Evolutionary conservation across 2,113 vertebrate genomes (phyloP), one percentile per base, ranked within the genome.

Genomic region (Microcebus murinus): DNA sequence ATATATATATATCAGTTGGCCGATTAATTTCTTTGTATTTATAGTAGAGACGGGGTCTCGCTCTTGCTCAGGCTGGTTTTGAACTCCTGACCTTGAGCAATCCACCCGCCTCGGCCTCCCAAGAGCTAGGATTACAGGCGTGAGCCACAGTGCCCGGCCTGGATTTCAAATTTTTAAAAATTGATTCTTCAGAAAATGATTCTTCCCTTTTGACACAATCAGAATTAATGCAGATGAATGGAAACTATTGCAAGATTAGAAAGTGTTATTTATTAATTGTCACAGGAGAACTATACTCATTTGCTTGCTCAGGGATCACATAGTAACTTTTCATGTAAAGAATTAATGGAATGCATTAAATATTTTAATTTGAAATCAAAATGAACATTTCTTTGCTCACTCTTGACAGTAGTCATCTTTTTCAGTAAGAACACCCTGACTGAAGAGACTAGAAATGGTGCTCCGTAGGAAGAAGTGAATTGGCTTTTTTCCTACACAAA

Each of bases 281-380:
- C 52, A 95, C 27, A 85, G 13, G 39, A 83, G 90, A 87, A 61
- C 80, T 42, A 34, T 61, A 55, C 25, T 94, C 86, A 91, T 85
- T 88, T 91, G n/a, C 89, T 96, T 96, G 52, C 42, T 94, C 36
- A 6, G 71, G 27, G 27, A 94, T 81, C 48, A 85, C 45, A 31
- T 4, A 85, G 52, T 76, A 39, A 82, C 71, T 96, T 94, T 89
- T 74, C 27, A 94, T 89, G 18, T 68, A 80, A 83, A 86, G 55
- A 85, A 86, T 68, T 95, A 96, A 93, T 89, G 85, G 86, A 88
- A 85, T 52, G 20, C 42, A 95, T 92, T 77, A 88, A 87, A 68
- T 48, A 96, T 82, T 96, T 97, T 91, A 95, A 89, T 87, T 88
- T 92, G 88, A 95, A 97, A 63, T 84, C 8, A 52, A 79, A 89